Conservation (phyloP, 2,113 vertebrate species). For the Numenius arquata region DNA sequence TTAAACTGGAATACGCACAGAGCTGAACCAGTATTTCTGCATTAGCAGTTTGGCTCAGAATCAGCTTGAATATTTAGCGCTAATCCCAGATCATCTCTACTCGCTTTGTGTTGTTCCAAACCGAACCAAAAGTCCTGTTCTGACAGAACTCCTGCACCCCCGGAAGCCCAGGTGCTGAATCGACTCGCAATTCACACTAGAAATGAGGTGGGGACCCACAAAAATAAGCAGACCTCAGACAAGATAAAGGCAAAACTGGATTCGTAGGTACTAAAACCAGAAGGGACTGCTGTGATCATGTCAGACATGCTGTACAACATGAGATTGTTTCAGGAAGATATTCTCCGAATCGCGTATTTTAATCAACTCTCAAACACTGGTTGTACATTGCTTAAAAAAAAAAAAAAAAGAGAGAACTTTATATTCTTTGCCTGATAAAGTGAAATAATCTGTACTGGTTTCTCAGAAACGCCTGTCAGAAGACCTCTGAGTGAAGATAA, state of each 20-base stretch:
- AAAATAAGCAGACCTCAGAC: background rate
- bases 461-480: background rate
- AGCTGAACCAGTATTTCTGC: conserved; percentile 18
- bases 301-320: background rate
- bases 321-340: background rate
- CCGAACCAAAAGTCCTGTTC: background rate
- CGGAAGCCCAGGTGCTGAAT: background rate
- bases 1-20: background rate
- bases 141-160: background rate
- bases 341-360: background rate
- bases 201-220: background rate
- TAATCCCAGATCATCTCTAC: background rate
- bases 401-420: background rate
- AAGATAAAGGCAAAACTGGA: background rate
- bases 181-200: background rate
- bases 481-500: background rate
- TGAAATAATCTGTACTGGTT: background rate
- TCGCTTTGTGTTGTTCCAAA: background rate
- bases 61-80: background rate
- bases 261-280: background rate
- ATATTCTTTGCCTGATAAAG: background rate
- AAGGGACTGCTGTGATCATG: background rate
- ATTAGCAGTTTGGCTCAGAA: conserved; percentile 4
- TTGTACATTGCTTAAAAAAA: background rate
- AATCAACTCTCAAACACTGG: background rate